Percentiles rank a stretch among this genome's conserved stretches.
These are phyloP conservation scores for Catocala sponsa DNA, from an alignment of 2,888 invertebrate species.

Conservation along the genomic window DNA sequence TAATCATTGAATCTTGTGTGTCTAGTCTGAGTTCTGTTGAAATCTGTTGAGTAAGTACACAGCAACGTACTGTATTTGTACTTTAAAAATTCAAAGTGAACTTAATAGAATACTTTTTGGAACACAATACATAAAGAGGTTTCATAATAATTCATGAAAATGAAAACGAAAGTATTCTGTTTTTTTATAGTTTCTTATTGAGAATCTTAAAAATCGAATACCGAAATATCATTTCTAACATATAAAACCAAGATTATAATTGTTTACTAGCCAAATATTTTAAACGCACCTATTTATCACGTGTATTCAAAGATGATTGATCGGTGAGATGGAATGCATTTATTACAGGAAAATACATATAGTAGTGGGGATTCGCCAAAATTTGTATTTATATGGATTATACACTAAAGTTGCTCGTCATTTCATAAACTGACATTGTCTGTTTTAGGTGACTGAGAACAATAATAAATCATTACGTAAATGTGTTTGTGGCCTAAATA, in stretches of 20 bases:
- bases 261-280: too few relatives aligned
- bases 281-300: not conserved
- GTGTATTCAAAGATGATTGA: conserved; percentile 27
- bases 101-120: too few relatives aligned
- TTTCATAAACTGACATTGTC: conserved; percentile 28
- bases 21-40: conserved; percentile 22
- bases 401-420: conserved; percentile 33
- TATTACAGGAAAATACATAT: conserved; percentile 30
- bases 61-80: not conserved
- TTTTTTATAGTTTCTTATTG: too few relatives aligned
- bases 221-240: too few relatives aligned
- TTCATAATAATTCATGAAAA: too few relatives aligned
- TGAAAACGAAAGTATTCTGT: too few relatives aligned
- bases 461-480: conserved; percentile 7
- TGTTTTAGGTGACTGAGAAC: conserved; percentile 38
- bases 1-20: conserved; percentile 17
- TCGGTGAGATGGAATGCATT: conserved; percentile 29
- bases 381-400: conserved; percentile 24
- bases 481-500: conserved; percentile 16
- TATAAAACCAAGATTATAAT: too few relatives aligned
- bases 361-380: conserved; percentile 37
- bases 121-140: too few relatives aligned
- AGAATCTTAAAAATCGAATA: too few relatives aligned
- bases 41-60: conserved; percentile 30
- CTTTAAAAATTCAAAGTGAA: not conserved